A percentile compares a stretch with the other conserved stretches of the same genome.
phyloP scores from a whole-genome alignment of 2,113 vertebrate species.

The Oryctolagus cuniculus region mOryCun1.1 NC_091448.1:36074001-36074500 shows the following conservation, averaged over 20 bases:
- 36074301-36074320: background rate
- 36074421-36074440: accelerated
- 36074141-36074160: too few relatives aligned
- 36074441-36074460: accelerated
- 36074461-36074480: background rate
- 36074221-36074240: background rate
- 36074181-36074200: too few relatives aligned
- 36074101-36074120: too few relatives aligned
- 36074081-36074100: too few relatives aligned
- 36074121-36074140: too few relatives aligned
- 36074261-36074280: background rate
- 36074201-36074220: too few relatives aligned
- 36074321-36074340: background rate
- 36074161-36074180: too few relatives aligned
- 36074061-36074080: too few relatives aligned
- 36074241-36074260: background rate
- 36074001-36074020: too few relatives aligned
- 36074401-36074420: accelerated
- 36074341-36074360: background rate
- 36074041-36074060: too few relatives aligned
- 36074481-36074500: background rate
- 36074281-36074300: background rate
- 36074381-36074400: background rate
- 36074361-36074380: background rate
- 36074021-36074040: too few relatives aligned